Percentiles rank a stretch among this genome's conserved stretches.
Conservation (phyloP, 2,113 vertebrate species). For the Oophaga pumilio region DNA sequence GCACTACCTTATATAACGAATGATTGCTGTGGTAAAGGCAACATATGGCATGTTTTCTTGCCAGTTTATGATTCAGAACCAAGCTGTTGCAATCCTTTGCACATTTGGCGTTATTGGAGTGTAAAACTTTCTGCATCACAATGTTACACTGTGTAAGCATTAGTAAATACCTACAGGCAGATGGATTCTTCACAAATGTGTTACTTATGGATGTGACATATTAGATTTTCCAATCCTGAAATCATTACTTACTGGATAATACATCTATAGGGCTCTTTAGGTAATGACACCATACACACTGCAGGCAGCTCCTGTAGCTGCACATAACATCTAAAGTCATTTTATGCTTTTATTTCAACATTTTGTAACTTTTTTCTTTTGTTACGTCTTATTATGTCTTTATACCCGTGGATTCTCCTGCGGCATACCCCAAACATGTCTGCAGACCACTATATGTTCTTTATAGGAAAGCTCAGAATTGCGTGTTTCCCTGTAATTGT, state of each 20-base stretch:
- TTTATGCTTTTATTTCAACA: not conserved
- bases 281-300: not conserved
- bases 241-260: not conserved
- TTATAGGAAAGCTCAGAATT: too few relatives aligned
- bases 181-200: not conserved
- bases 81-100: constrained; percentile 46
- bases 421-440: too few relatives aligned
- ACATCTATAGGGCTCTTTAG: too few relatives aligned
- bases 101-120: constrained; percentile 20
- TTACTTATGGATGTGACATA: not conserved
- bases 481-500: too few relatives aligned
- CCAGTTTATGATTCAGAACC: constrained; percentile 51
- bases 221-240: constrained; percentile 10
- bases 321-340: not conserved
- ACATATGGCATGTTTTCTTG: constrained; percentile 35
- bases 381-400: not conserved
- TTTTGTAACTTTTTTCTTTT: not conserved
- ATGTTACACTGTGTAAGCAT: not conserved
- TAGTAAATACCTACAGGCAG: constrained; percentile 2
- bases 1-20: constrained; percentile 12
- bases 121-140: not conserved
- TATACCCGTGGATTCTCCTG: not conserved
- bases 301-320: not conserved
- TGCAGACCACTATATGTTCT: too few relatives aligned
- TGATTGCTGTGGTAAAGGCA: constrained; percentile 28